phyloP scores from a whole-genome alignment of 2,797 vertebrate species.

The Pangasius mekongensis region DNA sequence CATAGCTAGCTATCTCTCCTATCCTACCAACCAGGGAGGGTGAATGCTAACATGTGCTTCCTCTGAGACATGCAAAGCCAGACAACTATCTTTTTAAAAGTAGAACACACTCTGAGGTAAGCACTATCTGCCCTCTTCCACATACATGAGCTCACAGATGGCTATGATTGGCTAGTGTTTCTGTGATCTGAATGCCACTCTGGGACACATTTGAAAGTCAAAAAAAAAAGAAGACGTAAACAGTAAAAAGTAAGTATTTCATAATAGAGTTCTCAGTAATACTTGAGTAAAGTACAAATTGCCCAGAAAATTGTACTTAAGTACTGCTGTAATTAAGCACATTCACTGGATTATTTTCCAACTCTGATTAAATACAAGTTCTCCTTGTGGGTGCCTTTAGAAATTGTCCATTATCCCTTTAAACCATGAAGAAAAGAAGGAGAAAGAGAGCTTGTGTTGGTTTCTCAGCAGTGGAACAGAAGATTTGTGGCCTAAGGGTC shows the following conservation, averaged over 20 bases:
- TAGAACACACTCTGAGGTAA: no score
- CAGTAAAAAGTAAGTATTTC: neutral
- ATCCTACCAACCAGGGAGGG: no score
- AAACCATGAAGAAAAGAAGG: neutral
- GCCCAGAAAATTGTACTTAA: neutral
- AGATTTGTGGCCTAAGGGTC: constrained; percentile 43
- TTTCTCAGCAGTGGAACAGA: constrained; percentile 19
- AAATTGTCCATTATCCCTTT: neutral
- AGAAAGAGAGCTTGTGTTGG: neutral
- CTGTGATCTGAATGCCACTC: neutral
- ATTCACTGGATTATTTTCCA: neutral
- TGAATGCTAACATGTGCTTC: no score
- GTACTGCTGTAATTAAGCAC: neutral
- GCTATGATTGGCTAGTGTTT: no score
- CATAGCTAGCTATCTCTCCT: neutral
- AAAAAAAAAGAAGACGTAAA: neutral
- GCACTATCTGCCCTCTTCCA: no score
- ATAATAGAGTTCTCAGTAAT: neutral
- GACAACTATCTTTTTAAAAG: no score
- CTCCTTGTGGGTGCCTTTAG: neutral
- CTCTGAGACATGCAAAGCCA: no score
- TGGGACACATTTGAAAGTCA: neutral
- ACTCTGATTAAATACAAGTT: neutral
- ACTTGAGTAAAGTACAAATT: neutral
- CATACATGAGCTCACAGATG: no score